These are phyloP conservation scores for Acropternis orthonyx DNA, from an alignment of 2,797 vertebrate species.

Conservation along the genomic window DNA sequence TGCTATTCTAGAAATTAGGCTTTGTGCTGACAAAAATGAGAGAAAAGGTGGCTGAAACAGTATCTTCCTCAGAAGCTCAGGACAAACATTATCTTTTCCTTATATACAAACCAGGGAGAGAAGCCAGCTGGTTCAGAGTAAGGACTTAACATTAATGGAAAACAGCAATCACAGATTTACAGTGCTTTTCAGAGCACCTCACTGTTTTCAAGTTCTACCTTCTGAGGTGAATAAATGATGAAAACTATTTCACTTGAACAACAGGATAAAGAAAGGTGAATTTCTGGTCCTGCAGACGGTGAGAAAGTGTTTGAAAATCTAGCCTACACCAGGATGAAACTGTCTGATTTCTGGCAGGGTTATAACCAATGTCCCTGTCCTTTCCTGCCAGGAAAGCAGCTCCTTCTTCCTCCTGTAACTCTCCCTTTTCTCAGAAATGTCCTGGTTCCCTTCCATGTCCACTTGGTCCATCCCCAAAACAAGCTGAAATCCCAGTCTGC, in stretches of 20 bases:
- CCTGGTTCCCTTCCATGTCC: constrained; percentile 24
- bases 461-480: neutral
- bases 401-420: neutral
- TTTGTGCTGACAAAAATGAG: neutral
- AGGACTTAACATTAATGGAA: neutral
- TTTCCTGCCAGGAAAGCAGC: neutral
- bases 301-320: neutral
- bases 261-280: neutral
- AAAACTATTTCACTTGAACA: neutral
- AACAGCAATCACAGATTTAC: neutral
- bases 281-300: neutral
- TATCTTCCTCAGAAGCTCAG: neutral
- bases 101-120: neutral
- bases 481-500: neutral
- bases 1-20: neutral
- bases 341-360: neutral
- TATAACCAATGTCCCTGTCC: neutral
- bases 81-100: neutral
- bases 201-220: neutral
- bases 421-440: constrained; percentile 43
- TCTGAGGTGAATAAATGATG: neutral
- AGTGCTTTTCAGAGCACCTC: neutral
- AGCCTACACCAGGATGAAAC: neutral
- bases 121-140: neutral
- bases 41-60: neutral